Evolutionary conservation across 2,797 vertebrate species (phyloP), one percentile per base, ranked within the genome.

Genomic region (Orientallactaga sibirica): DNA sequence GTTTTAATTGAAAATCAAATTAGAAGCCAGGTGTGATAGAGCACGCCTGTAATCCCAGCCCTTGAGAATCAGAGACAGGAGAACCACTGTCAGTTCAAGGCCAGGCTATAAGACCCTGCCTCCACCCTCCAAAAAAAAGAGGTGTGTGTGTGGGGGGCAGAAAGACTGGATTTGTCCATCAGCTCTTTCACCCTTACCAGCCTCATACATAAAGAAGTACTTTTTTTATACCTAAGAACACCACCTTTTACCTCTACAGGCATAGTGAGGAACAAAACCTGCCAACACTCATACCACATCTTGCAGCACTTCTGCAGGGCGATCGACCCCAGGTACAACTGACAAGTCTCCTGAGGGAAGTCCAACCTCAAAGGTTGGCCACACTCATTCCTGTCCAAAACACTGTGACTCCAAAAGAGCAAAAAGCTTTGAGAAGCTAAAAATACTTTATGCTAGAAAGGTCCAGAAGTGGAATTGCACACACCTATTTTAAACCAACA

Each of bases 391-490:
- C 89, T 70, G 43, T 77, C 58, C 62, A 55, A 88, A 92, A 88
- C 6, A 81, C 0, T 75, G 20, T 27, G 88, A 62, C 79, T 78
- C 81, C 73, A 80, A 77, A 86, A 90, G 73, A 94, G 33, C 58
- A 88, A 94, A 93, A 76, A 79, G 15, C 33, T 29, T 66, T 68
- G 25, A 85, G 48, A 92, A 71, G 64, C 83, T 85, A 91, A 92
- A 94, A 77, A 81, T 78, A 88, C 73, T 95, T 95, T 66, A 74
- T 24, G 71, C 22, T 19, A 92, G 73, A 66, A 90, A 95, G 22
- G n/a, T 66, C 73, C 64, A 70, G n/a, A 74, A 92, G 29, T 14
- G 12, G 74, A 92, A 73, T 0, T 64, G 10, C 62, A 96, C 25
- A 86, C 74, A 78, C 55, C 76, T 71, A 66, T 83, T 94, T 93